A percentile compares a stretch with the other conserved stretches of the same genome.
Evolutionary conservation across 2,888 invertebrate species (phyloP).

Genomic region (Dione vanillae): DNA sequence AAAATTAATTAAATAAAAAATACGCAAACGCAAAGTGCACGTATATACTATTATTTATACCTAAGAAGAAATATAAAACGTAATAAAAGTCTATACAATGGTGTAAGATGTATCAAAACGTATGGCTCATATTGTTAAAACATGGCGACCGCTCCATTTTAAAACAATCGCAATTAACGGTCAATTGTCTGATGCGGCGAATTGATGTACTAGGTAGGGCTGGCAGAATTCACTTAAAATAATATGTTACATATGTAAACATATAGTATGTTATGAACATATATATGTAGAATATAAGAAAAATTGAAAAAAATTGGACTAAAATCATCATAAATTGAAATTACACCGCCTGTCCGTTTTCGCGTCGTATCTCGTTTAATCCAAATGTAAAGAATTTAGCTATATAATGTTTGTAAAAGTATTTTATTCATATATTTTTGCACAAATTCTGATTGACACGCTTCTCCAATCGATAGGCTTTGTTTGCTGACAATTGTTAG

Average conservation of each 20-base stretch:
- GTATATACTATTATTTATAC: neutral
- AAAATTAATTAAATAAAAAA: neutral
- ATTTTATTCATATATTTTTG: neutral
- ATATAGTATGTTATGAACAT: too few relatives aligned
- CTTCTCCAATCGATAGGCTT: constrained; percentile 23
- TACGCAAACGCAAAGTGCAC: too few relatives aligned
- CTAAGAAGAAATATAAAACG: constrained; percentile 6
- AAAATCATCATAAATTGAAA: too few relatives aligned
- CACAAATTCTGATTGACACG: constrained; percentile 16
- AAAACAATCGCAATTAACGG: constrained; percentile 75
- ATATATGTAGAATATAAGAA: too few relatives aligned
- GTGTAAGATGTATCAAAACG: constrained; percentile 35
- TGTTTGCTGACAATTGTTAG: constrained; percentile 23
- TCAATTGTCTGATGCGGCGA: constrained; percentile 65
- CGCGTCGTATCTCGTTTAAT: neutral
- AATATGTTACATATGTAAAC: too few relatives aligned
- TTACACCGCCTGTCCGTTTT: too few relatives aligned
- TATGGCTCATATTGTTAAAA: constrained; percentile 54
- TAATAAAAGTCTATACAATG: neutral
- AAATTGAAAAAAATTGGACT: too few relatives aligned
- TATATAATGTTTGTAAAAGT: neutral
- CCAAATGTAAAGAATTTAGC: too few relatives aligned
- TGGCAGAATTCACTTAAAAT: constrained; percentile 5
- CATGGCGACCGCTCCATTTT: constrained; percentile 67
- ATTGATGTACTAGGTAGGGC: constrained; percentile 41